phyloP scores from a whole-genome alignment of 2,797 vertebrate species.

The Fundulus diaphanus region DNA sequence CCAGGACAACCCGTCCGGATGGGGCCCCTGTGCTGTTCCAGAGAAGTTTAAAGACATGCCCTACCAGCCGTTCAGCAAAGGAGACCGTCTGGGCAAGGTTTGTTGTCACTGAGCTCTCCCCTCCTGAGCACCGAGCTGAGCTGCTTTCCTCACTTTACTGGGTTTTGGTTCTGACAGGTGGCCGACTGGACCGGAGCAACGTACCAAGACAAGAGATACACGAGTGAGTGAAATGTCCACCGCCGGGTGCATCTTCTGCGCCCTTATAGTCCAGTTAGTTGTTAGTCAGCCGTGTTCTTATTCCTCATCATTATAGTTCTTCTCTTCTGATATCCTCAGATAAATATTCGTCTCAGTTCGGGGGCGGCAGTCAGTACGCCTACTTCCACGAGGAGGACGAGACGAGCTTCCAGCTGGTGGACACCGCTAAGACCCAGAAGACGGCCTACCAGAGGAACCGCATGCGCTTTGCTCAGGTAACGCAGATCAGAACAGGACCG shows the following conservation, averaged over 20 bases:
- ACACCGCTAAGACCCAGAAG: slow-evolving; percentile 96
- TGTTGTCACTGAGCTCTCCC: neutral
- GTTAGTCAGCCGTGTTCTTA: no score
- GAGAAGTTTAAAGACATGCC: slow-evolving; percentile 99
- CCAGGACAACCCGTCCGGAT: slow-evolving; percentile 96
- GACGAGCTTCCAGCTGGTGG: slow-evolving; percentile 97
- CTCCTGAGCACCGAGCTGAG: rapidly evolving
- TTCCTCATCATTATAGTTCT: neutral
- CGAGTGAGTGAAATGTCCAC: slow-evolving; percentile 84
- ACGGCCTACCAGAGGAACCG: slow-evolving; percentile 98
- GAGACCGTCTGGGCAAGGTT: slow-evolving; percentile 97
- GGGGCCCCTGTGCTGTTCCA: slow-evolving; percentile 96
- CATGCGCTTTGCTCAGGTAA: slow-evolving; percentile 97
- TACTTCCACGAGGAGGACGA: slow-evolving; percentile 99
- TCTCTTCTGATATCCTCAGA: slow-evolving; percentile 75
- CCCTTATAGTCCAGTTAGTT: no score
- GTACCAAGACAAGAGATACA: slow-evolving; percentile 99
- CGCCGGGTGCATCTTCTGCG: no score
- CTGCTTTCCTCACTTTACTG: neutral
- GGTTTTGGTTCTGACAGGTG: slow-evolving; percentile 78
- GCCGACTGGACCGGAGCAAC: slow-evolving; percentile 99
- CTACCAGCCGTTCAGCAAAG: slow-evolving; percentile 99
- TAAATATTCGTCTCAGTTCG: slow-evolving; percentile 98
- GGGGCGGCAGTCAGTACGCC: slow-evolving; percentile 96
- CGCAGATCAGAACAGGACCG: rapidly evolving